These are phyloP conservation scores for Sarcophilus harrisii DNA, from an alignment of 2,797 vertebrate genomes.

Conservation along the genomic window DNA sequence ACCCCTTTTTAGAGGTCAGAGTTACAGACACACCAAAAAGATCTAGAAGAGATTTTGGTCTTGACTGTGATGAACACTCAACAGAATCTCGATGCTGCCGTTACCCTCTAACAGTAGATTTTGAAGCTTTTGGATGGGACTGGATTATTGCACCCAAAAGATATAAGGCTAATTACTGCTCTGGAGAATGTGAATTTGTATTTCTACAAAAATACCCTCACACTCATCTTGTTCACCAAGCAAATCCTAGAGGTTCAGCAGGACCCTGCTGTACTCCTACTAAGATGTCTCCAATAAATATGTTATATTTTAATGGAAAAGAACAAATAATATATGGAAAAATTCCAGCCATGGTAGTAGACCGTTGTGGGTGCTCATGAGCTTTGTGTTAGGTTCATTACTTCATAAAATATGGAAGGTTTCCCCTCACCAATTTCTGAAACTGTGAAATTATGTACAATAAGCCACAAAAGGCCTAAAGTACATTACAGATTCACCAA, in stretches of 20 bases:
- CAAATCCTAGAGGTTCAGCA: constrained; percentile 93
- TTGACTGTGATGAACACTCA: constrained; percentile 96
- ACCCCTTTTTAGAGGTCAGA: constrained; percentile 98
- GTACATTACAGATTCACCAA: constrained; percentile 75
- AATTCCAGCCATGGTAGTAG: constrained; percentile 98
- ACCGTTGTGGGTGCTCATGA: constrained; percentile 98
- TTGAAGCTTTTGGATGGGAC: constrained; percentile 97
- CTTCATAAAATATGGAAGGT: constrained; percentile 71
- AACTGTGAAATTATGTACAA: constrained; percentile 90
- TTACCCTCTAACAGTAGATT: constrained; percentile 97
- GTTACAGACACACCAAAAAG: constrained; percentile 93
- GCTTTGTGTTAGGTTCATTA: constrained; percentile 41
- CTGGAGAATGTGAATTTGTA: constrained; percentile 97
- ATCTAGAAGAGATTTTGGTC: constrained; percentile 91
- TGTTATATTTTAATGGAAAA: constrained; percentile 97
- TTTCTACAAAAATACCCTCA: constrained; percentile 98
- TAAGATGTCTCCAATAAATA: constrained; percentile 99
- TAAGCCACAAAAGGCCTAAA: constrained; percentile 85
- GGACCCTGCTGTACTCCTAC: constrained; percentile 98
- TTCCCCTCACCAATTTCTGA: constrained; percentile 87
- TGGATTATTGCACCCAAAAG: constrained; percentile 99
- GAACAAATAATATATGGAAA: constrained; percentile 98
- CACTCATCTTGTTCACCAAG: constrained; percentile 96
- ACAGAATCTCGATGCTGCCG: constrained; percentile 96
- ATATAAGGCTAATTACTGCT: constrained; percentile 99